Conservation (phyloP, 37 sponge, comb jelly and placozoan genomes). For the Mnemiopsis leidyi region DNA sequence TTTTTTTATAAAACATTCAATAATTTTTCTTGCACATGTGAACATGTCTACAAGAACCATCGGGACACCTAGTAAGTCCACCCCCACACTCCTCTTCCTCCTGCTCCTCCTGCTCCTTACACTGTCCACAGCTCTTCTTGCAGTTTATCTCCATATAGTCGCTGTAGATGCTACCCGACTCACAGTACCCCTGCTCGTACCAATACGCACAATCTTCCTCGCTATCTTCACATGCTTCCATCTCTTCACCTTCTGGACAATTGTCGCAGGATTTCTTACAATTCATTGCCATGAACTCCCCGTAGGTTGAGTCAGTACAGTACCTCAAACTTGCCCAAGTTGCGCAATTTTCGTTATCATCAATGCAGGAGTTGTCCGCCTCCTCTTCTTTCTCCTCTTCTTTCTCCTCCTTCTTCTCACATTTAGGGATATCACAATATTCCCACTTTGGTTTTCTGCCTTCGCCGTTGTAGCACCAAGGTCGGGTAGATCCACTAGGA, state of each 20-base stretch:
- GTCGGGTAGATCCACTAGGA: not conserved
- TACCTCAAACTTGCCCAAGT: not conserved
- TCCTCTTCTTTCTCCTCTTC: not conserved
- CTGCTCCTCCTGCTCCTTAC: not conserved
- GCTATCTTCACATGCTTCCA: not conserved
- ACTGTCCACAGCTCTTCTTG: not conserved
- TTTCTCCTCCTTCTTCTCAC: not conserved
- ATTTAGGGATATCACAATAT: not conserved
- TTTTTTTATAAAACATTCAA: too few relatives aligned
- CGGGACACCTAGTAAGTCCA: not conserved
- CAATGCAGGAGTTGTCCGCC: not conserved
- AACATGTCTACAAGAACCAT: not conserved
- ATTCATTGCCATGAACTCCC: not conserved
- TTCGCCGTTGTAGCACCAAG: not conserved
- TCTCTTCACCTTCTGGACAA: not conserved
- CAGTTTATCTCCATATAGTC: constrained; percentile 1
- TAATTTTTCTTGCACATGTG: not conserved
- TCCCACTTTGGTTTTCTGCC: not conserved
- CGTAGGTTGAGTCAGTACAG: not conserved
- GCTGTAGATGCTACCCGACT: not conserved
- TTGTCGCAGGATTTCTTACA: not conserved
- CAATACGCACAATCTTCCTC: not conserved
- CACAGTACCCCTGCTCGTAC: not conserved
- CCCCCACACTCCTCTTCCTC: constrained; percentile 3
- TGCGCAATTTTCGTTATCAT: not conserved